These are phyloP conservation scores for Platynereis dumerilii DNA, from an alignment of 2,888 invertebrate genomes.

Conservation along the genomic window DNA sequence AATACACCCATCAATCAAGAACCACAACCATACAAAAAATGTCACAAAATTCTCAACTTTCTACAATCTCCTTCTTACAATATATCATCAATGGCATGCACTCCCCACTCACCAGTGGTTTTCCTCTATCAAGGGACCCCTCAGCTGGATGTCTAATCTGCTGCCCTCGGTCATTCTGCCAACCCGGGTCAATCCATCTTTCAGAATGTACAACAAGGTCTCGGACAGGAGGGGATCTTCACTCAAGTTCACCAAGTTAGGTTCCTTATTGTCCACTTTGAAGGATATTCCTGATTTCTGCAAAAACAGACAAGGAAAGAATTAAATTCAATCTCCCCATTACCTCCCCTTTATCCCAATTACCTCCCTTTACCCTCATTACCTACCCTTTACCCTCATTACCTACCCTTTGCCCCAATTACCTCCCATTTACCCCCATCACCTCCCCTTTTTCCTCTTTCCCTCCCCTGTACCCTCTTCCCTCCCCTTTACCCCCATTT, in stretches of 20 bases:
- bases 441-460: too few relatives aligned
- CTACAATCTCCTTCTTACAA: too few relatives aligned
- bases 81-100: too few relatives aligned
- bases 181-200: slow-evolving; percentile 66
- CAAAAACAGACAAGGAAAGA: slow-evolving; percentile 9
- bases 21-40: background rate
- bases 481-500: too few relatives aligned
- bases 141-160: slow-evolving; percentile 69
- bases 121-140: slow-evolving; percentile 70
- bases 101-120: slow-evolving; percentile 70
- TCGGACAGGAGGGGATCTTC: slow-evolving; percentile 73
- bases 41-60: too few relatives aligned
- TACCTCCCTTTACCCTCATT: too few relatives aligned
- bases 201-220: slow-evolving; percentile 67
- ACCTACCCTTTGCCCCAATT: too few relatives aligned
- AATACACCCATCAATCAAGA: background rate
- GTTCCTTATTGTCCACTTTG: slow-evolving; percentile 61
- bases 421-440: too few relatives aligned
- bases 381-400: too few relatives aligned
- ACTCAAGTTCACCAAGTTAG: slow-evolving; percentile 71
- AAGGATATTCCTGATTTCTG: slow-evolving; percentile 68
- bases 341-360: too few relatives aligned
- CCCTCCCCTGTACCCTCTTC: too few relatives aligned
- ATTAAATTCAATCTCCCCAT: background rate
- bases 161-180: slow-evolving; percentile 60